Percentiles rank a stretch among this genome's conserved stretches.
These are phyloP conservation scores for Coendou prehensilis DNA, from an alignment of 2,797 vertebrate species.

Conservation along the genomic window DNA sequence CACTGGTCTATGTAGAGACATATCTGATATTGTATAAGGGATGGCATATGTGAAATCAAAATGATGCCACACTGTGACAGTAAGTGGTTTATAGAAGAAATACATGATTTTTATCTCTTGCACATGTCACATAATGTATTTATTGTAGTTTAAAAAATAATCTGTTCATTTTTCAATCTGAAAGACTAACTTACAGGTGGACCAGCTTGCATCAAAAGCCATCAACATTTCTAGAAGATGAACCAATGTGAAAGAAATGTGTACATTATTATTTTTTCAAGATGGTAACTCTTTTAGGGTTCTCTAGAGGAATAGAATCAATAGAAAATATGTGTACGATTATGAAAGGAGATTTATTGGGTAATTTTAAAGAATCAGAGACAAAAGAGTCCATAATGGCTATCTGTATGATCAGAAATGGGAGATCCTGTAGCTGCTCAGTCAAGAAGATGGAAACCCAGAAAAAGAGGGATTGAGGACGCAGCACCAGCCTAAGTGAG, in stretches of 20 bases:
- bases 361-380: not conserved
- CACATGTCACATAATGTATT: not conserved
- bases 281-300: not conserved
- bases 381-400: not conserved
- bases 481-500: not conserved
- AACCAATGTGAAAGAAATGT: not conserved
- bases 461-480: not conserved
- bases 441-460: not conserved
- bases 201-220: not conserved
- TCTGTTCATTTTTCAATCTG: not conserved
- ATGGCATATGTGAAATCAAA: not conserved
- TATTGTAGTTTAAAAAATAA: not conserved
- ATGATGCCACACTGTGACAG: not conserved
- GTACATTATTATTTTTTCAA: not conserved
- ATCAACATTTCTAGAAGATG: not conserved
- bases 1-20: not conserved
- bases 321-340: not conserved
- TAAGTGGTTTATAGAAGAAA: not conserved
- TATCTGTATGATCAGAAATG: not conserved
- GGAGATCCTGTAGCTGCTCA: not conserved
- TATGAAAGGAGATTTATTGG: not conserved
- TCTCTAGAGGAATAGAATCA: not conserved
- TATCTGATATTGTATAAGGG: not conserved
- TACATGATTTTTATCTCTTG: not conserved
- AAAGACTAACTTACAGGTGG: not conserved